These are phyloP conservation scores for Furcula furcula DNA, from an alignment of 2,888 invertebrate species.

Conservation along the genomic window DNA sequence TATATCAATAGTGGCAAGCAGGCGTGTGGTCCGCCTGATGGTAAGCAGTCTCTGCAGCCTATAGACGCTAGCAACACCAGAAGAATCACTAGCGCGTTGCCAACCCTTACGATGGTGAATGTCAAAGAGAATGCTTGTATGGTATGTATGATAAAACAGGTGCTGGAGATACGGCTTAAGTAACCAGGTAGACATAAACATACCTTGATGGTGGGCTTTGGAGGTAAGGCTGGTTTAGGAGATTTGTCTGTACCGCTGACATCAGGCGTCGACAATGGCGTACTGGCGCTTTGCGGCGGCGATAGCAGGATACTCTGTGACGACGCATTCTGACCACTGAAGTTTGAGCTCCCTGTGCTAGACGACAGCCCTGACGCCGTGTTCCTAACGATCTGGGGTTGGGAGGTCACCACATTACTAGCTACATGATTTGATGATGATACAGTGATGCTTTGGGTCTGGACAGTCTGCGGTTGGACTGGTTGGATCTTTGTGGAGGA, in stretches of 20 bases:
- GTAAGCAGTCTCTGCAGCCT: too few relatives aligned
- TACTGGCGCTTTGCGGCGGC: slow-evolving; percentile 83
- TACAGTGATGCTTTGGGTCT: slow-evolving; percentile 63
- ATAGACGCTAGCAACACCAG: too few relatives aligned
- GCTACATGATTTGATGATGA: slow-evolving; percentile 67
- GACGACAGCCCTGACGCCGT: slow-evolving; percentile 74
- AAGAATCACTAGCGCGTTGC: too few relatives aligned
- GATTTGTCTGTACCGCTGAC: slow-evolving; percentile 76
- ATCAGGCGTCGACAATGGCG: slow-evolving; percentile 80
- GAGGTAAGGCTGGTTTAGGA: slow-evolving; percentile 90
- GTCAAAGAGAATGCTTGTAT: too few relatives aligned
- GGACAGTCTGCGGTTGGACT: slow-evolving; percentile 88
- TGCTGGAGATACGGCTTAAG: too few relatives aligned
- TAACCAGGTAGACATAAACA: too few relatives aligned
- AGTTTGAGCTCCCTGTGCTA: slow-evolving; percentile 68
- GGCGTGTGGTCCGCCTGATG: too few relatives aligned
- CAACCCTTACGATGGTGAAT: too few relatives aligned
- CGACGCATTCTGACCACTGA: slow-evolving; percentile 61
- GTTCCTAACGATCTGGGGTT: slow-evolving; percentile 78
- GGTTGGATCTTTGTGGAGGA: slow-evolving; percentile 91
- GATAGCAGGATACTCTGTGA: slow-evolving; percentile 76
- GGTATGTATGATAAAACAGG: too few relatives aligned
- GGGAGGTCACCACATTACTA: slow-evolving; percentile 71
- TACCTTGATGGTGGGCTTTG: slow-evolving; percentile 89
- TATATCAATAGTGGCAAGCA: too few relatives aligned